A percentile compares a stretch with the other conserved stretches of the same genome.
Evolutionary conservation across 1,140 invertebrate species (phyloP).

Genomic region (Drosophila kurseongensis): DNA sequence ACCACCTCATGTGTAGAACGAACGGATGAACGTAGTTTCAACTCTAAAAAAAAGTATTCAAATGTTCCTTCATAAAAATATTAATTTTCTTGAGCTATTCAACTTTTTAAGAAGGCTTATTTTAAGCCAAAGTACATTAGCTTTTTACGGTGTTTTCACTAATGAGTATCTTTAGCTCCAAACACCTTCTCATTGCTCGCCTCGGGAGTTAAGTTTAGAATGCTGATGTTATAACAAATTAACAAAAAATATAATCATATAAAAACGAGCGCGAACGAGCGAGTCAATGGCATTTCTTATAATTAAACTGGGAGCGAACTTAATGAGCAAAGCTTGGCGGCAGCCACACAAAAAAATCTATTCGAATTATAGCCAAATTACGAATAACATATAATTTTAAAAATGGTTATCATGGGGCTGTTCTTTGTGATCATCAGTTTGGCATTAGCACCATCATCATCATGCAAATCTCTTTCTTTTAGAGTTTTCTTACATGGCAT

Average conservation of each 20-base stretch:
- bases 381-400: slow-evolving; percentile 53
- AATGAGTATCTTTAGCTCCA: slow-evolving; percentile 20
- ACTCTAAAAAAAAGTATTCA: not conserved
- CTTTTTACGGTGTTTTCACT: not conserved
- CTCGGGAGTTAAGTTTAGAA: slow-evolving; percentile 74
- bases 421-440: slow-evolving; percentile 27
- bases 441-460: slow-evolving; percentile 33
- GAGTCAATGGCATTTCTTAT: slow-evolving; percentile 78
- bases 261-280: slow-evolving; percentile 56
- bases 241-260: slow-evolving; percentile 58
- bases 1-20: not conserved
- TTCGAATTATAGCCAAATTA: slow-evolving; percentile 47
- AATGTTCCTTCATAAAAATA: not conserved
- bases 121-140: not conserved
- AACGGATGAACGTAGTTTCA: not conserved
- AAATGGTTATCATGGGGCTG: slow-evolving; percentile 30
- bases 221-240: slow-evolving; percentile 79
- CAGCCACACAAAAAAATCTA: slow-evolving; percentile 30
- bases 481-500: slow-evolving; percentile 51
- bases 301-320: slow-evolving; percentile 66
- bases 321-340: slow-evolving; percentile 62
- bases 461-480: slow-evolving; percentile 70
- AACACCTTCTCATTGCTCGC: slow-evolving; percentile 42
- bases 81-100: not conserved
- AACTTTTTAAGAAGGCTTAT: no score